Percentiles rank a stretch among this genome's conserved stretches.
Conservation (phyloP, 2,888 invertebrate genomes). For the Stenchaetothrips biformis region DNA sequence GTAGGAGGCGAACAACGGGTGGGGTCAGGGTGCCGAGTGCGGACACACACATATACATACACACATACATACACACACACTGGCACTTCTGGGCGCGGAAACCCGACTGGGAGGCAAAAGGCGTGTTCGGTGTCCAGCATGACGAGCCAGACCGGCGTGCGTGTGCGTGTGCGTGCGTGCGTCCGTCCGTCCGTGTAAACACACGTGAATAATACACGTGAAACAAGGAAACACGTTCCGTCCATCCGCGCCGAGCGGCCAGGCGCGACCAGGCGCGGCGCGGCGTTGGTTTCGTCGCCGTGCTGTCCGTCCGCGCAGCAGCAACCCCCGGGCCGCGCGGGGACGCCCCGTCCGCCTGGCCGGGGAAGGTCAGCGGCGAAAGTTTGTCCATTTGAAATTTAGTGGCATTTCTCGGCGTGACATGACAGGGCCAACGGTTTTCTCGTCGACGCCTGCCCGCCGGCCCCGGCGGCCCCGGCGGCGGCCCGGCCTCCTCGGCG, state of each 20-base stretch:
- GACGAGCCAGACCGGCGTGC: not conserved
- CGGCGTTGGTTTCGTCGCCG: not conserved
- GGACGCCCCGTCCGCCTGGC: too few relatives aligned
- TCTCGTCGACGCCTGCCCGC: too few relatives aligned
- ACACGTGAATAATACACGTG: not conserved
- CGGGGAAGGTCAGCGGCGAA: not conserved
- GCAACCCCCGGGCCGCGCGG: not conserved
- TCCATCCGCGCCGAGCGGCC: not conserved
- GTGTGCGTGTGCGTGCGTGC: not conserved
- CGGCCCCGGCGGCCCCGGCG: not conserved
- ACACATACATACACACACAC: too few relatives aligned
- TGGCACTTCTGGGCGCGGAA: too few relatives aligned
- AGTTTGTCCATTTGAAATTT: not conserved
- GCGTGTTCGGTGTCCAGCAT: not conserved
- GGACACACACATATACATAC: too few relatives aligned
- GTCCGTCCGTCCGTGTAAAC: not conserved
- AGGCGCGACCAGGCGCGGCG: not conserved
- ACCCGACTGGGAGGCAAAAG: not conserved
- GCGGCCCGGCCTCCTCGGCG: not conserved
- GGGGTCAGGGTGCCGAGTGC: too few relatives aligned
- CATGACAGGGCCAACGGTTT: too few relatives aligned
- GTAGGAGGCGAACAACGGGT: too few relatives aligned
- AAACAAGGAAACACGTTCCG: not conserved
- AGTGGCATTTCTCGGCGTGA: too few relatives aligned
- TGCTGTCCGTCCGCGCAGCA: not conserved